Conservation (phyloP, 1,140 invertebrate genomes). For the Drosophila parvula region DNA sequence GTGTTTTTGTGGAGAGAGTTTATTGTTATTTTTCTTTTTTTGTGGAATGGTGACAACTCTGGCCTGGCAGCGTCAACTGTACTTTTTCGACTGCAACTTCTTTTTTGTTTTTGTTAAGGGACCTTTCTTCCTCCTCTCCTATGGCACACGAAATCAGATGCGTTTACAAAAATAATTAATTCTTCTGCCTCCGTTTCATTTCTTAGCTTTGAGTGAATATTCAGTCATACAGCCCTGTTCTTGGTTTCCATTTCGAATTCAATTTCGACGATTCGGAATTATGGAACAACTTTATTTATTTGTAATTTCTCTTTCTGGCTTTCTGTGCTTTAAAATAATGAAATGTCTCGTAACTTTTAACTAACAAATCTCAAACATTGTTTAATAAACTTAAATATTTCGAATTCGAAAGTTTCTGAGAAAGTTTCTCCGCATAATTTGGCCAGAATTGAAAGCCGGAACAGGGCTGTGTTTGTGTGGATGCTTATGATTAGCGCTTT, state of each 20-base stretch:
- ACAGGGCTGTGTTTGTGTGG: conserved; percentile 28
- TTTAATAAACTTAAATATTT: neutral
- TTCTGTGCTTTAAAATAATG: neutral
- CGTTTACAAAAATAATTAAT: conserved; percentile 72
- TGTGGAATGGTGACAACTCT: conserved; percentile 54
- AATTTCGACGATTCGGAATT: neutral
- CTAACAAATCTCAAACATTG: neutral
- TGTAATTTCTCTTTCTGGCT: neutral
- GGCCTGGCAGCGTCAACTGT: conserved; percentile 48
- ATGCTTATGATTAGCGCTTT: conserved; percentile 24
- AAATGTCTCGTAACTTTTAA: neutral
- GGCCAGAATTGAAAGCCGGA: neutral
- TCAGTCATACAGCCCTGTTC: conserved; percentile 60
- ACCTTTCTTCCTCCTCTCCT: conserved; percentile 24
- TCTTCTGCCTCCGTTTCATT: conserved; percentile 9
- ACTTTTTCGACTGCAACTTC: conserved; percentile 34
- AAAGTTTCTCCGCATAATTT: neutral
- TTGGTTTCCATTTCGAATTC: conserved; percentile 1
- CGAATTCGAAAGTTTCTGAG: neutral
- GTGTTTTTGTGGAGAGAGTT: conserved; percentile 32
- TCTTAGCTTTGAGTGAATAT: conserved; percentile 58
- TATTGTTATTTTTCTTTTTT: conserved; percentile 26
- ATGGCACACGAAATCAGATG: conserved; percentile 78
- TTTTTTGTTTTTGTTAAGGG: conserved; percentile 2
- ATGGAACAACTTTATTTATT: neutral